Conservation (phyloP, 2,888 invertebrate species). For the Mesoligia furuncula region DNA sequence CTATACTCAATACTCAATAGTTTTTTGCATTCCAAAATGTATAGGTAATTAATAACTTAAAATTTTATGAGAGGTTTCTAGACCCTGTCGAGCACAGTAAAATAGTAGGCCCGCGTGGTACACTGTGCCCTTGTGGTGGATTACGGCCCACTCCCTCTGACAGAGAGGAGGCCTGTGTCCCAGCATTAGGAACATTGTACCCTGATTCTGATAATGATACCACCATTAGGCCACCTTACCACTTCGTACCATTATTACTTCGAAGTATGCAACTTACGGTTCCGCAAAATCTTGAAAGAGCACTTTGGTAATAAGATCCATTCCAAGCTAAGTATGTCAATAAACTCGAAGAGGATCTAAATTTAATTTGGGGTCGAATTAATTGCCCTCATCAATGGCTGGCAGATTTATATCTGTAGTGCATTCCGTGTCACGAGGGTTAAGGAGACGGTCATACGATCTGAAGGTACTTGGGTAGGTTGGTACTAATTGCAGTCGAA, state of each 20-base stretch:
- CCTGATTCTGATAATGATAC: too few relatives aligned
- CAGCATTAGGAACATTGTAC: too few relatives aligned
- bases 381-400: conserved; percentile 65
- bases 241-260: neutral
- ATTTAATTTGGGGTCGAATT: conserved; percentile 66
- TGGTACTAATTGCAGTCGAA: neutral
- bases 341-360: conserved; percentile 43
- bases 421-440: conserved; percentile 41
- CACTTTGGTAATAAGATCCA: neutral
- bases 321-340: conserved; percentile 27
- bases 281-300: neutral
- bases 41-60: neutral
- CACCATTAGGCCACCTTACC: neutral
- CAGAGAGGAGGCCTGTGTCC: neutral
- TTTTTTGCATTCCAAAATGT: neutral
- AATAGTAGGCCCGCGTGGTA: neutral
- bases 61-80: neutral
- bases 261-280: neutral
- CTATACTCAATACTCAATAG: neutral
- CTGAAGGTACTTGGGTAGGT: neutral
- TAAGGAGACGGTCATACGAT: conserved; percentile 13
- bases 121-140: neutral
- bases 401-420: conserved; percentile 55
- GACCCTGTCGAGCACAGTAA: neutral
- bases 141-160: neutral